These are phyloP conservation scores for Platypus cylindrus DNA, from an alignment of 2,888 invertebrate species.

Conservation along the genomic window DNA sequence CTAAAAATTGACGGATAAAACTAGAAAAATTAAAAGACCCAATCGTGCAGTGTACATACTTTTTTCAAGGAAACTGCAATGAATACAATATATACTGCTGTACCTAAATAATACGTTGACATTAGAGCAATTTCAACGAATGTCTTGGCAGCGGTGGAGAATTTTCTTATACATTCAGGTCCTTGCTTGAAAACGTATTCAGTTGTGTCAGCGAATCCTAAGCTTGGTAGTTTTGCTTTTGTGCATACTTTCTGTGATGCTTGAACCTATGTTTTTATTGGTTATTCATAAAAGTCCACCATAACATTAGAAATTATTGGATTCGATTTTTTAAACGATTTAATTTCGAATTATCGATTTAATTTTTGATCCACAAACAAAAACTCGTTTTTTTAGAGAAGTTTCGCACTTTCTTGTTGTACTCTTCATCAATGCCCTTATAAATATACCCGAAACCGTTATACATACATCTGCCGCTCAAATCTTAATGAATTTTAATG, in stretches of 20 bases:
- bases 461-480: too few species aligned
- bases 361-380: too few species aligned
- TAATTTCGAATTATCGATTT: too few species aligned
- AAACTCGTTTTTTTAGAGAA: too few species aligned
- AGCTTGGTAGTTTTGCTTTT: slow-evolving; percentile 52
- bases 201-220: slow-evolving; percentile 77
- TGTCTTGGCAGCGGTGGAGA: slow-evolving; percentile 54
- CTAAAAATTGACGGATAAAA: slow-evolving; percentile 41
- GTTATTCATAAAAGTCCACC: too few species aligned
- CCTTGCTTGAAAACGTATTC: slow-evolving; percentile 71
- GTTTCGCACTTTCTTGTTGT: too few species aligned
- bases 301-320: too few species aligned
- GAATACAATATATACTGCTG: slow-evolving; percentile 67
- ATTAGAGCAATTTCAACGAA: slow-evolving; percentile 56
- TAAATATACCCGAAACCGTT: too few species aligned
- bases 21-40: not conserved
- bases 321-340: too few species aligned
- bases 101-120: slow-evolving; percentile 55
- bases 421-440: too few species aligned
- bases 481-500: too few species aligned
- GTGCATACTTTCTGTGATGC: slow-evolving; percentile 65
- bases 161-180: slow-evolving; percentile 48
- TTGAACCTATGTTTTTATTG: slow-evolving; percentile 63
- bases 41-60: not conserved
- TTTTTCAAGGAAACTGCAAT: slow-evolving; percentile 45